Percentiles rank a stretch among this genome's conserved stretches.
Conservation (phyloP, 2,888 invertebrate genomes). For the Acanthosepion pharaonis region DNA sequence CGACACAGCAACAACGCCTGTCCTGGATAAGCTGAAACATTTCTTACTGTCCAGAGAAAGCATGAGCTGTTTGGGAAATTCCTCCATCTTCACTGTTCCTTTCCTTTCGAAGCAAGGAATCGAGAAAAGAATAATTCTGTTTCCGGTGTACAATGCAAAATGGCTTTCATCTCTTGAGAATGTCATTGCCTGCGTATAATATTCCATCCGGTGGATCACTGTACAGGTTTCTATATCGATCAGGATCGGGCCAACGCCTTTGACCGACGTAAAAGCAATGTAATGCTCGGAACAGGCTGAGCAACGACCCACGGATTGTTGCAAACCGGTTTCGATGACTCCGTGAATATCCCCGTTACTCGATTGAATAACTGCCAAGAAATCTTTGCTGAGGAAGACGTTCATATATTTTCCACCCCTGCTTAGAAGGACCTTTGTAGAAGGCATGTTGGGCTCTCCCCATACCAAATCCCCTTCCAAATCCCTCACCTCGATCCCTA, state of each 20-base stretch:
- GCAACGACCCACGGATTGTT: conserved; percentile 54
- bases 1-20: not conserved
- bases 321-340: conserved; percentile 60
- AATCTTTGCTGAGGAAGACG: conserved; percentile 62
- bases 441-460: conserved; percentile 64
- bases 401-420: conserved; percentile 63
- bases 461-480: conserved; percentile 65
- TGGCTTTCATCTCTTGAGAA: conserved; percentile 63
- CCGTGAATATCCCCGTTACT: conserved; percentile 65
- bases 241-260: conserved; percentile 64
- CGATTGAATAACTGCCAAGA: conserved; percentile 61
- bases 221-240: conserved; percentile 63
- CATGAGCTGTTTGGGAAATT: conserved; percentile 61
- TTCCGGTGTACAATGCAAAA: conserved; percentile 63
- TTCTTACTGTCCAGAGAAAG: conserved; percentile 56
- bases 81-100: conserved; percentile 61
- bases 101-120: conserved; percentile 65
- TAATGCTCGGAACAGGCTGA: conserved; percentile 62
- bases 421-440: conserved; percentile 62
- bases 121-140: conserved; percentile 59
- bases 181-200: conserved; percentile 62
- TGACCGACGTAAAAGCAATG: conserved; percentile 61
- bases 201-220: conserved; percentile 63
- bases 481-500: conserved; percentile 62
- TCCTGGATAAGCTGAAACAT: not conserved